Base-by-base conservation (phyloP, 1,140 invertebrate species). In the Drosophila nigrodunni region DNA sequence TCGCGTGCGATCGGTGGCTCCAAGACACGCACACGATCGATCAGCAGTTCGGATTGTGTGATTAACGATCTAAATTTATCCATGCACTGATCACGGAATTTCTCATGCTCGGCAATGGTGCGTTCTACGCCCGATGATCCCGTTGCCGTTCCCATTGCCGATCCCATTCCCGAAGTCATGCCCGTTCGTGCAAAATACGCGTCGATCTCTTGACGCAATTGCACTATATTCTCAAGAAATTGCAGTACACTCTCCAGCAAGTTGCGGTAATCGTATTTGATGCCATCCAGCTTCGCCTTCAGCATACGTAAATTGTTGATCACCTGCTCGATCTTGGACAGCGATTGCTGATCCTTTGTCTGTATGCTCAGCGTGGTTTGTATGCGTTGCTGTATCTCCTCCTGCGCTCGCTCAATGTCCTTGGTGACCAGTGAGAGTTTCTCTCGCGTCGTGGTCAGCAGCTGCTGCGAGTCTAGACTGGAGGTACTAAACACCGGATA, bases 401-500 rank as follows among this genome's bases (percentile, higher is more conserved):
- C 93, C 77, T 96, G 94, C 1, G 95, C 95, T 80, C 94, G 94
- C 74, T 97, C 95, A 18, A 97, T 94, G 90, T 97, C 96, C 58
- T 93, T 93, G 62, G 95, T 94, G 77, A 96, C 94, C 13, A 93
- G 93, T 18, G 93, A 90, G 46, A 95, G 92, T 90, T 96, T 95
- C 13, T 92, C 86, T 2, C 74, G 69, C 3, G 90, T 90, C 55
- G 55, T 79, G 49, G 93, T 92, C 78, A 95, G 93, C 37, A 97
- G 92, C 47, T 94, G 94, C 58, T 93, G 93, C 34, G 95, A 93
- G 69, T 94, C 94, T 41, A 93, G 93, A 1, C 95, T 94, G 62
- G 94, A 93, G 35, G 94, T 94, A 46, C 94, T 95, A 65, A 97
- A 94, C 15, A 97, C 94, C 11, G 96, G 96, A 94, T 97, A 97